These are phyloP conservation scores for Murina feae DNA, from an alignment of 2,113 vertebrate species.

Conservation along the genomic window DNA sequence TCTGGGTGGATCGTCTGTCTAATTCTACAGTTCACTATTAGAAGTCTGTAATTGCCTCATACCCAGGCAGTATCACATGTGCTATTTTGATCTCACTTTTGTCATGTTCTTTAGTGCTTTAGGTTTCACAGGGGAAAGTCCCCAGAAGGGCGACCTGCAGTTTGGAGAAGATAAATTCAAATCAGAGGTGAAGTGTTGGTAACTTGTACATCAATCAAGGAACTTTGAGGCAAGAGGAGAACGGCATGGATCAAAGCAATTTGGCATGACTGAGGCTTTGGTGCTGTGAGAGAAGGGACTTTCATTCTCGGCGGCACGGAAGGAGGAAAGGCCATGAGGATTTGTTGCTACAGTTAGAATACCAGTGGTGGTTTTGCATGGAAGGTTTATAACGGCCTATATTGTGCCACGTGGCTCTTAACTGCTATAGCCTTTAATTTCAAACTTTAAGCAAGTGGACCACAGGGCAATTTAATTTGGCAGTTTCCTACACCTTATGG, in stretches of 20 bases:
- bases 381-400: not conserved
- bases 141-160: not conserved
- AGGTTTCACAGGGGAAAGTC: not conserved
- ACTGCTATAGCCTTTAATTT: not conserved
- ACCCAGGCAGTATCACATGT: not conserved
- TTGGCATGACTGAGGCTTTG: not conserved
- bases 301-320: not conserved
- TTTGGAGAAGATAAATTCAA: not conserved
- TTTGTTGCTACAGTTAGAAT: not conserved
- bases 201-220: not conserved
- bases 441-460: not conserved
- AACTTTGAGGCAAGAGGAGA: not conserved
- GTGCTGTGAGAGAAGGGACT: not conserved
- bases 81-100: constrained; percentile 5
- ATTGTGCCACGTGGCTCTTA: not conserved
- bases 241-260: not conserved
- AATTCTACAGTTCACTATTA: not conserved
- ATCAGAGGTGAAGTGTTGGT: not conserved
- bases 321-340: not conserved
- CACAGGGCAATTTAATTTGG: not conserved
- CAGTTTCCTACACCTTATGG: not conserved
- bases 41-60: not conserved
- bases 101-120: not conserved
- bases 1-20: not conserved
- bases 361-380: not conserved